Conservation (phyloP, 2,888 invertebrate species). For the Halocaridina rubra region DNA sequence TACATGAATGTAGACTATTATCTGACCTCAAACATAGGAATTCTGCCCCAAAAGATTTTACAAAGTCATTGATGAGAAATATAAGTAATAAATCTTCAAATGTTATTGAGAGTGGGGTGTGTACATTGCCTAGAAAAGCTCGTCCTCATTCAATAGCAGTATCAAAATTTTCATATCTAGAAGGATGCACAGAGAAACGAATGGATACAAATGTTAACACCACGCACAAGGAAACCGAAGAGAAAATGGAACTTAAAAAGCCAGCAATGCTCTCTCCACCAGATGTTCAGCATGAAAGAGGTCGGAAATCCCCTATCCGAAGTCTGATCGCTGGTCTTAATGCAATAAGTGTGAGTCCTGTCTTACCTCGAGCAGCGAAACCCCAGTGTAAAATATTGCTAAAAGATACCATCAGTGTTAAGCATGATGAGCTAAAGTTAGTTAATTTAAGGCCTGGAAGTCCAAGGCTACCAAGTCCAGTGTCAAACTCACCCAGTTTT, state of each 20-base stretch:
- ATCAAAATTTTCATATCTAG: conserved; percentile 39
- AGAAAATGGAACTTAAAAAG: neutral
- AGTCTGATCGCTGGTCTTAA: conserved; percentile 24
- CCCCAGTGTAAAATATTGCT: neutral
- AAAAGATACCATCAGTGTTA: conserved; percentile 37
- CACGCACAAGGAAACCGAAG: neutral
- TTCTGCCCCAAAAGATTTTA: neutral
- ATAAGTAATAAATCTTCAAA: conserved; percentile 1
- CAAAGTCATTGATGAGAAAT: conserved; percentile 36
- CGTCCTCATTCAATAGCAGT: conserved; percentile 39
- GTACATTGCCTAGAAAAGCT: conserved; percentile 36
- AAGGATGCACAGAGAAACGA: neutral
- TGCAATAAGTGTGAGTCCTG: conserved; percentile 24
- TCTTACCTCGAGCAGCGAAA: neutral
- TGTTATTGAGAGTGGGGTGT: neutral
- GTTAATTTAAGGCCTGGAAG: conserved; percentile 38
- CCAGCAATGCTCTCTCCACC: neutral
- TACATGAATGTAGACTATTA: conserved; percentile 10
- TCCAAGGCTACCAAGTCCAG: conserved; percentile 15
- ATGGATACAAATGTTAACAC: neutral
- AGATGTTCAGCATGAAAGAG: neutral
- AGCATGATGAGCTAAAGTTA: conserved; percentile 25
- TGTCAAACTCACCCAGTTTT: conserved; percentile 1
- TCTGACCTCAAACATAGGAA: neutral
- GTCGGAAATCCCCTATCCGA: conserved; percentile 2